Base-by-base conservation (phyloP, 2,113 vertebrate species). In the Lophura nycthemera region DNA sequence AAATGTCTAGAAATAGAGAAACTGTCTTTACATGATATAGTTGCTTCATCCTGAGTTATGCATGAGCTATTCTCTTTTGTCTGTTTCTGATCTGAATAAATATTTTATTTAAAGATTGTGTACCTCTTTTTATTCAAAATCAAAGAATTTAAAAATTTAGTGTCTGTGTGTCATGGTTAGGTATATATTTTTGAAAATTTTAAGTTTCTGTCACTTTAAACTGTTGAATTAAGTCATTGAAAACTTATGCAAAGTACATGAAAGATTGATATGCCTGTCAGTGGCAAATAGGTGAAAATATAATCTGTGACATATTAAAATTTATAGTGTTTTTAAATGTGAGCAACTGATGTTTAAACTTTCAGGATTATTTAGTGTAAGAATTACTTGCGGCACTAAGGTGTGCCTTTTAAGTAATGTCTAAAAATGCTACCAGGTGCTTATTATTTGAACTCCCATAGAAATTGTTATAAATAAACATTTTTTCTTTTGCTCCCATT, bases 31-130 rank as follows among this genome's bases (percentile, higher is more conserved):
- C 59, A 56, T 94, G 60, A 90, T 75, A 40, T 48, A 8, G 25
- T 88, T 91, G 73, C 16, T 87, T 90, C 92, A 47, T 80, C 52
- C 73, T 65, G 67, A 77, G 79, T 93, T 94, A 94, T 78, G 48
- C 70, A 82, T 89, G 22, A 94, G 65, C 20, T 88, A 42, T 71
- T 67, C 59, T 83, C 61, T 93, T 95, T 89, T 89, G 40, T 82
- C 77, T 93, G 32, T 73, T 92, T 91, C 59, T 81, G 71, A 79
- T 69, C 52, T 52, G 19, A 91, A 88, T 95, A 90, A 89, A 96
- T 93, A 91, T 88, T 92, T 93, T 27, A 88, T 64, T 75, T 1
- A 3, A 75, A 88, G 42, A 92, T 86, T 94, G 92, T 91, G 52
- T 83, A 82, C 80, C 38, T 66, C 22, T 75, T 93, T 94, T 66